A percentile compares a stretch with the other conserved stretches of the same genome.
These are phyloP conservation scores for Esox masquinongy DNA, from an alignment of 2,797 vertebrate species.

Conservation along the genomic window DNA sequence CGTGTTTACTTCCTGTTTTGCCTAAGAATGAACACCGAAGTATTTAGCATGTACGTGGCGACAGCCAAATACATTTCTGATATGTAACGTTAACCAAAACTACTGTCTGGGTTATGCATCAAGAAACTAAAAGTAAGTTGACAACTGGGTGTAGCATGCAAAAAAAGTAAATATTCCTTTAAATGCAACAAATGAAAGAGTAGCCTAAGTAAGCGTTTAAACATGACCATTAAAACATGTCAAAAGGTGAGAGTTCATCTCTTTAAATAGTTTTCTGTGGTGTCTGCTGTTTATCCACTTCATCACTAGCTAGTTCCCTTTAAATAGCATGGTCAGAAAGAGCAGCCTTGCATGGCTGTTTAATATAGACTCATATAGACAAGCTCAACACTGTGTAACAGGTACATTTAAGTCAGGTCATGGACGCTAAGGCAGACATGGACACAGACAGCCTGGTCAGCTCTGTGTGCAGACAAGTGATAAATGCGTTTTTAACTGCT, in stretches of 20 bases:
- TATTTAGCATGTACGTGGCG: no score
- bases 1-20: no score
- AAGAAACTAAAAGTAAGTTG: no score
- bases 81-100: no score
- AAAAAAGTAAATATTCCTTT: not conserved
- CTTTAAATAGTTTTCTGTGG: constrained; percentile 44
- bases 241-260: constrained; percentile 40
- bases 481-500: constrained; percentile 40
- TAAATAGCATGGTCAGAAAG: constrained; percentile 38
- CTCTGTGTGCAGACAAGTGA: constrained; percentile 55
- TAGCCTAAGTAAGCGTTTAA: not conserved
- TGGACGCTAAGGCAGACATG: no score
- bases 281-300: constrained; percentile 16
- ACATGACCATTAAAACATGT: not conserved
- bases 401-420: not conserved
- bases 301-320: constrained; percentile 15
- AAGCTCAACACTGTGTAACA: constrained; percentile 30
- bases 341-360: constrained; percentile 30
- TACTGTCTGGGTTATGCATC: no score
- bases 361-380: constrained; percentile 43
- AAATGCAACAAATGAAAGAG: constrained; percentile 12
- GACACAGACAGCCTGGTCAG: constrained; percentile 32
- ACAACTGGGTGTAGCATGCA: no score
- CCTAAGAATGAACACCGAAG: no score
- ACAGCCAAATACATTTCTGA: no score